Evolutionary conservation across 2,113 vertebrate genomes (phyloP), one percentile per base, ranked within the genome.

Genomic region (Raja brachyura): DNA sequence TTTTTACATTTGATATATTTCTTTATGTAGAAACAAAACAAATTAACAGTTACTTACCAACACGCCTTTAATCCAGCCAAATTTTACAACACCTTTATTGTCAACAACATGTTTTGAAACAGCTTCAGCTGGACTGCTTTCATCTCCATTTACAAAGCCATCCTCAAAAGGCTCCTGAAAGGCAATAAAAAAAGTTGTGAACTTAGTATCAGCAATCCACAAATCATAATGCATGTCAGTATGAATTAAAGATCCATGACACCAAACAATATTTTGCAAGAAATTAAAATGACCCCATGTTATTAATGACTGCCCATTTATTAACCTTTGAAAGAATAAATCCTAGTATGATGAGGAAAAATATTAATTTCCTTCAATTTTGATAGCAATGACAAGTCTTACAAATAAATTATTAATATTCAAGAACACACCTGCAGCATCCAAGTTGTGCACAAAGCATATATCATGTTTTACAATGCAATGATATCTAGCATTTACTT

Each of bases 11-110:
- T 59, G 22, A n/a, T 61, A 39, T 59, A 28, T 25, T 0, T 7
- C 7, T 20, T 20, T 48, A 75, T 54, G 0, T n/a, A 20, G 63
- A 63, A 66, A 48, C 39, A 48, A 66, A 66, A 66, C 9, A 10
- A 79, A 11, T 22, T 18, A 25, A 4, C 28, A 48, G 68, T 70
- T 68, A 95, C 98, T 97, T 95, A 99, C 99, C 97, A 99, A 94
- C 31, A 99, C 99, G 68, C 99, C 99, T 95, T 99, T 99, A 86
- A 99, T 97, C 99, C 99, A 99, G 66, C 99, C 99, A 88, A 99
- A 99, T 94, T 99, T 99, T 88, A 99, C 97, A 33, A 98, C 97
- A 0, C 99, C 99, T 97, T 99, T 99, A 93, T 97, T 96, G 13
- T 99, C 98, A 0, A 96, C 95, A 8, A 96, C 94, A 0, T 99